Base-by-base conservation (phyloP, 1,140 invertebrate species). In the Drosophila neocordata region DNA sequence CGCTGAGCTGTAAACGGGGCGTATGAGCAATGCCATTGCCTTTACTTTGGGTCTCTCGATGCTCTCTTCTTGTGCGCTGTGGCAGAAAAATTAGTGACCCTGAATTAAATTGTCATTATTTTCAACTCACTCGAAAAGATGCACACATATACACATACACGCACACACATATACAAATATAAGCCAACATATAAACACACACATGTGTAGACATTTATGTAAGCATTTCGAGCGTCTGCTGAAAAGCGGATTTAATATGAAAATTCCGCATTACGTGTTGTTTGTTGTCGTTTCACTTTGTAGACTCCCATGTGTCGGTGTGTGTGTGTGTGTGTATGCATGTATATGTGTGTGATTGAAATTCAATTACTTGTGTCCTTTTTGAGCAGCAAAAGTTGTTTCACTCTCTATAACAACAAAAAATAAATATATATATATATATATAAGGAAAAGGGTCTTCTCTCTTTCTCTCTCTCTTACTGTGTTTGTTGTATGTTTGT, bases 11-110 rank as follows among this genome's bases (percentile, higher is more conserved):
- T 65, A 75, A 74, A 69, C 79, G 75, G 73, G 75, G 68, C 73
- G 80, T 80, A 80, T 84, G 73, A 77, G 81, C 73, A 80, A 85
- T 72, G 67, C 69, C 55, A 56, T 74, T 64, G 55, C n/a, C 38
- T 69, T 41, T 44, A 41, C 51, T 59, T 66, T 66, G 35, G 63
- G 53, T 61, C 37, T 66, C 66, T 63, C 63, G 72, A 61, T 74
- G 57, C 61, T 65, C 73, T 80, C 74, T 87, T 77, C 75, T 71
- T 82, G 87, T 90, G 81, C 76, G 75, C 74, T 79, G 72, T 70
- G 81, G 76, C 81, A 79, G 87, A 87, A 89, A 90, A 89, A 89
- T 89, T 87, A 89, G 85, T 90, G 85, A 90, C 85, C 85, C 85
- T 89, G 85, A 89, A 89, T 90, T 87, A 87, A 90, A 79, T 88